These are phyloP conservation scores for Ursus arctos DNA, from an alignment of 2,113 vertebrate species.

Conservation along the genomic window DNA sequence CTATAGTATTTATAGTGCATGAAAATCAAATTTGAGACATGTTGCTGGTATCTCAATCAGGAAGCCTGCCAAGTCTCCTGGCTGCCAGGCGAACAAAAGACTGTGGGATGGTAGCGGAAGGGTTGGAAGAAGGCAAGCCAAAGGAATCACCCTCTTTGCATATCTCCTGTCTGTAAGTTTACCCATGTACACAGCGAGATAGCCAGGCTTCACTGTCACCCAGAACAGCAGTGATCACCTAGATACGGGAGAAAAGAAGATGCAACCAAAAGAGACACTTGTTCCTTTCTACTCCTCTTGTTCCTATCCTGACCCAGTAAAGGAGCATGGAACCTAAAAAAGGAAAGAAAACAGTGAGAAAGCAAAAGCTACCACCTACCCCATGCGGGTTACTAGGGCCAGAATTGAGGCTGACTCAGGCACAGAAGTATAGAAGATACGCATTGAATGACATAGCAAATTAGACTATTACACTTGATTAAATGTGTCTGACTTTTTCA, in stretches of 20 bases:
- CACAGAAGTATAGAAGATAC: neutral
- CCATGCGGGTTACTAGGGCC: fast-evolving
- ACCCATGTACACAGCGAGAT: neutral
- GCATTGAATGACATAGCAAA: neutral
- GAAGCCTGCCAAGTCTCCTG: neutral
- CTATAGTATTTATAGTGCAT: neutral
- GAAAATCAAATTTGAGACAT: neutral
- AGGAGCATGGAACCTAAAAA: neutral
- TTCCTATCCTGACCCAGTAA: neutral
- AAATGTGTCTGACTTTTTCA: neutral
- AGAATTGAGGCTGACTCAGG: neutral
- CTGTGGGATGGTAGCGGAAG: neutral
- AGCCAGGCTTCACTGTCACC: neutral
- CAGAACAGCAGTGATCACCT: neutral
- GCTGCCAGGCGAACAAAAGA: neutral
- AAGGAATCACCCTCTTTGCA: neutral
- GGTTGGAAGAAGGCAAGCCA: neutral
- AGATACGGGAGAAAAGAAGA: neutral
- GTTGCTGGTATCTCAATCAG: neutral
- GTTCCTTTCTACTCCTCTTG: neutral
- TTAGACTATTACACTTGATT: neutral
- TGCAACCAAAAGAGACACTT: neutral
- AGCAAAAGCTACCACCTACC: neutral
- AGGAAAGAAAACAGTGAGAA: neutral
- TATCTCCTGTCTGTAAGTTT: neutral